A percentile compares a stretch with the other conserved stretches of the same genome.
phyloP scores from a whole-genome alignment of 1,140 invertebrate species.

The Apis dorsata region DNA sequence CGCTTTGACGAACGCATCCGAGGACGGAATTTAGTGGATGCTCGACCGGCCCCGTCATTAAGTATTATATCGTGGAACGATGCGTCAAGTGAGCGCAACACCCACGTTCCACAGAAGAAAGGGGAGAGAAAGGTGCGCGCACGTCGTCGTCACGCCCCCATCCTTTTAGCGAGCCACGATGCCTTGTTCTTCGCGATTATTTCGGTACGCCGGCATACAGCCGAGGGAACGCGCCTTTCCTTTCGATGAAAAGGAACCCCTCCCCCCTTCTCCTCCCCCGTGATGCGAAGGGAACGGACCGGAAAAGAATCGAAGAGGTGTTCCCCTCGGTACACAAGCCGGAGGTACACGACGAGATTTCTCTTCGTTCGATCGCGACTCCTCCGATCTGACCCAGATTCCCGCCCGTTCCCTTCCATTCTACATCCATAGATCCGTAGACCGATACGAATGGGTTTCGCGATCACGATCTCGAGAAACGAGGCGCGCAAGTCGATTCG shows the following conservation, averaged over 20 bases:
- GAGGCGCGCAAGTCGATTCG: slow-evolving; percentile 1
- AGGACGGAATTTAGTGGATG: slow-evolving; percentile 57
- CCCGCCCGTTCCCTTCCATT: not conserved
- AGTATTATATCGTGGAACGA: slow-evolving; percentile 69
- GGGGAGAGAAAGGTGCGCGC: slow-evolving; percentile 52
- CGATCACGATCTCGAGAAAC: not conserved
- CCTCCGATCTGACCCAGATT: slow-evolving; percentile 19
- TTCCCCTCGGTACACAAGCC: not conserved
- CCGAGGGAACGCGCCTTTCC: not conserved
- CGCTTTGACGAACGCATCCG: slow-evolving; percentile 66
- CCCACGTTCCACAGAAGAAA: slow-evolving; percentile 40
- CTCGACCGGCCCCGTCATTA: slow-evolving; percentile 73
- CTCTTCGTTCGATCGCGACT: slow-evolving; percentile 2
- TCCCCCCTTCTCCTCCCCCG: not conserved
- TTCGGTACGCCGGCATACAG: slow-evolving; percentile 19
- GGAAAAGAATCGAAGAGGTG: slow-evolving; percentile 49
- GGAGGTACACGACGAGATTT: not conserved
- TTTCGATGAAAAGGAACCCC: slow-evolving; percentile 36
- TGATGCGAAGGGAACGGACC: slow-evolving; percentile 31
- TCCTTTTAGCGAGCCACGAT: slow-evolving; percentile 62
- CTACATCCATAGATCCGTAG: not conserved
- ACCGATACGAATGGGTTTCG: not conserved
- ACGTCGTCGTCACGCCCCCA: slow-evolving; percentile 75
- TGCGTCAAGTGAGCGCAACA: slow-evolving; percentile 55
- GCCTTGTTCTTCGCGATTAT: slow-evolving; percentile 47